Evolutionary conservation across 1,140 invertebrate species (phyloP), one percentile per base, ranked within the genome.

Genomic region (Trissolcus basalis): DNA sequence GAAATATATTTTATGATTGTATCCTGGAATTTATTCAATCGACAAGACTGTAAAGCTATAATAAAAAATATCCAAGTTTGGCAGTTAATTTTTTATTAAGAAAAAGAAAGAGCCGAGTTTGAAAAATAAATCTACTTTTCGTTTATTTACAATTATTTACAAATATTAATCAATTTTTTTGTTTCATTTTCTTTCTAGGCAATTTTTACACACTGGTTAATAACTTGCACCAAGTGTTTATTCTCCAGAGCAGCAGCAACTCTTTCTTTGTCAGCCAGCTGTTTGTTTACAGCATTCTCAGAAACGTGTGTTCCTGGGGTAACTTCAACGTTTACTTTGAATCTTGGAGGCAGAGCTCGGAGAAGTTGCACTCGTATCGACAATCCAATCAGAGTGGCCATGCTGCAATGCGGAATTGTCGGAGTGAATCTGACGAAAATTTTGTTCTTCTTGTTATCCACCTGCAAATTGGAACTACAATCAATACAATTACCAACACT

Each of bases 391-490:
- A 99, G 87, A 36, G 98, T 98, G 15, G 98, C 98, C 97, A 99
- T 98, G 80, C 96, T 98, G 82, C 98, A 99, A 83, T 99, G 98
- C 0, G 98, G 98, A 82, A 99, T 99, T 0, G 98, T 99, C 8
- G 98, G 98, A 0, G 97, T 99, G 85, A 98, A 99, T 64, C 92
- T 89, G 4, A 99, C 91, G 64, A 91, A 85, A 0, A 98, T 91
- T 45, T 82, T 87, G 81, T 94, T 96, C 44, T 92, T 87, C 44
- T 90, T 86, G 86, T 96, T 92, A 75, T 94, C 90, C 1, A 96
- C 92, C 80, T 91, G 61, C 56, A 53, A 77, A 61, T 33, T 44
- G 9, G 8, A 43, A 43, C 3, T 8, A n/a, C 16, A 36, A 59
- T 54, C 3, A 36, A 47, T 35, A 4, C 6, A 7, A 44, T 12